Evolutionary conservation across 64 coral and sea anemone species (phyloP), one percentile per base, ranked within the genome.

Genomic region (Cladopsammia gracilis): DNA sequence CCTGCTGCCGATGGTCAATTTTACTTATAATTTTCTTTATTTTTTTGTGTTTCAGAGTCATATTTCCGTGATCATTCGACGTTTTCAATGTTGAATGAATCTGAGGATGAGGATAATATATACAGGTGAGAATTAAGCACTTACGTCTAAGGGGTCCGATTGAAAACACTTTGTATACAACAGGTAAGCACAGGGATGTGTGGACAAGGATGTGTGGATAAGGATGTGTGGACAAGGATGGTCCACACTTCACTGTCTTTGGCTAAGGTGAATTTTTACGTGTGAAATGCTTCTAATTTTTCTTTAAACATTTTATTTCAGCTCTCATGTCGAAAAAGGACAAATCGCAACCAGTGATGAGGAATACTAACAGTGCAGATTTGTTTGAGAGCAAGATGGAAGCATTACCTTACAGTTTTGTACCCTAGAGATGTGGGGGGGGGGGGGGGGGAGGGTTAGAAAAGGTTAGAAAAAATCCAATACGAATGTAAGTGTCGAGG

Each of bases 21-120:
- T 15, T 52, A 5, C 42, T 78, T 52, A 48, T 25, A 14, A 86
- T 24, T 59, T 34, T 26, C 26, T 48, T 8, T 15, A 3, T 56
- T 61, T 16, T 16, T 6, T 43, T 68, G 3, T 64, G 16, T 92
- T 74, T 3, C 66, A 98, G 96, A 98, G 73, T 98, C 96, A 7
- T 94, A 95, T 77, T 98, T 98, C 79, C 94, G 93, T 11, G 97
- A 98, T 58, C 94, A 92, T 44, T 95, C 97, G 0, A 93, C 97
- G 12, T 96, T 98, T 88, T 98, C 97, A 7, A 98, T 98, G 97
- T 53, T 98, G 52, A 96, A 96, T 58, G 97, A 98, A 58, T 98
- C 97, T 12, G 97, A 98, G 53, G 97, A 98, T 59, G 97, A 98
- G 42, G 87, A 90, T 0, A 81, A 74, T 58, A 85, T 96, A 15